phyloP scores from a whole-genome alignment of 2,888 invertebrate species.

The Yponomeuta sedellus region DNA sequence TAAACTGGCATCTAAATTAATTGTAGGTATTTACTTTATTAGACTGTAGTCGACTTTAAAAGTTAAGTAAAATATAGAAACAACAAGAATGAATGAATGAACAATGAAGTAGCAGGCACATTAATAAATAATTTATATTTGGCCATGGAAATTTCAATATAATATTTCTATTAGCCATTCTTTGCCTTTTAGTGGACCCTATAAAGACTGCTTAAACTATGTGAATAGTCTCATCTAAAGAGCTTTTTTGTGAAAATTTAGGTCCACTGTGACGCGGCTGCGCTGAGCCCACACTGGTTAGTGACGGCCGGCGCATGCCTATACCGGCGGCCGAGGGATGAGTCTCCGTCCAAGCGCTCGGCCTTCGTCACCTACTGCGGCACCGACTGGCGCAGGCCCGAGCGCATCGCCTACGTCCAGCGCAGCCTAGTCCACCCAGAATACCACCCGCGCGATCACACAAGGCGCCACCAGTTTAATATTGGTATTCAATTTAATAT shows the following conservation, averaged over 20 bases:
- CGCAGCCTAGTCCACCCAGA: conserved; percentile 51
- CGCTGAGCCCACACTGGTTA: conserved; percentile 57
- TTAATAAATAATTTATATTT: neutral
- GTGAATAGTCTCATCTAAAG: neutral
- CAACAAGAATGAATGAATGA: too few relatives aligned
- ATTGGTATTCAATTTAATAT: too few relatives aligned
- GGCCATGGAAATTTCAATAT: neutral
- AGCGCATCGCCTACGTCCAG: conserved; percentile 54
- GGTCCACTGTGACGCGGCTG: conserved; percentile 61
- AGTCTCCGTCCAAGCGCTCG: conserved; percentile 37
- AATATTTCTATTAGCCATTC: neutral
- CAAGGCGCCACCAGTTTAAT: conserved; percentile 46
- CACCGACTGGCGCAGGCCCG: conserved; percentile 48
- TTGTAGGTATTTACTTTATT: too few relatives aligned
- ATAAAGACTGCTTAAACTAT: too few relatives aligned
- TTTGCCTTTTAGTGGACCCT: too few relatives aligned
- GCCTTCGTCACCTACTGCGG: conserved; percentile 58
- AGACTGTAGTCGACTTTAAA: too few relatives aligned
- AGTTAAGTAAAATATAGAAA: too few relatives aligned
- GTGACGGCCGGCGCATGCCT: conserved; percentile 54
- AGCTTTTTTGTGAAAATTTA: conserved; percentile 25
- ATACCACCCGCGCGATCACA: conserved; percentile 38
- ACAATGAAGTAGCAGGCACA: neutral
- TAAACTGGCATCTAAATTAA: too few relatives aligned
- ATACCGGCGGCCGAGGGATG: conserved; percentile 42